Evolutionary conservation across 2,888 invertebrate species (phyloP), one percentile per base, ranked within the genome.

Genomic region (Drosophila tanythrix): DNA sequence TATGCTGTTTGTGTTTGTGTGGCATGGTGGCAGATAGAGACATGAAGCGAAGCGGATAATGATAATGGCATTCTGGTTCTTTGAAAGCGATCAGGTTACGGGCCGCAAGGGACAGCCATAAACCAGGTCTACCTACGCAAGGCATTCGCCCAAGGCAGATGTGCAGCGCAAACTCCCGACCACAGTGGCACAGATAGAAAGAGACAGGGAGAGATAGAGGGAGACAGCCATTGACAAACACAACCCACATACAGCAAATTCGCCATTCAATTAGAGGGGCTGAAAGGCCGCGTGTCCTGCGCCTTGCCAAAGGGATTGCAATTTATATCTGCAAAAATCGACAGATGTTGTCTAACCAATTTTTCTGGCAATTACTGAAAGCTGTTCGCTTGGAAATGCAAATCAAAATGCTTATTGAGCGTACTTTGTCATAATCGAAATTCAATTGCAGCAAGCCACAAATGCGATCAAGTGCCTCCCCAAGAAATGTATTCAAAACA

Each of bases 41-140:
- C 89, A 85, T 85, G 87, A 86, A 84, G 57, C 82, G 77, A 83
- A 77, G 84, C 84, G 82, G 89, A 86, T 89, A 89, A 86, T 86
- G 89, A 89, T 86, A 84, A 84, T 84, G 88, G 83, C 83, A 85
- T 85, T 88, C 81, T 70, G 88, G 83, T 85, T 80, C 76, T 87
- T 61, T 79, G 84, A 79, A 83, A 68, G 77, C 76, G 87, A 89
- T 86, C 89, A 84, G 82, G 84, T 89, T 89, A 89, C 89, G 58
- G 10, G 57, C 70, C 83, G 15, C 58, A 46, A 82, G 65, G 68
- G 74, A 70, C 29, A 40, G 52, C 56, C 57, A 59, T 69, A 68
- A 74, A 67, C 58, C 72, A 66, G 71, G 38, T 65, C 80, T 87
- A 83, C 83, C 83, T 87, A 87, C 87, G 84, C 82, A 69, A 38